Conservation (phyloP, 2,113 vertebrate genomes). For the Entomyzon cyanotis region DNA sequence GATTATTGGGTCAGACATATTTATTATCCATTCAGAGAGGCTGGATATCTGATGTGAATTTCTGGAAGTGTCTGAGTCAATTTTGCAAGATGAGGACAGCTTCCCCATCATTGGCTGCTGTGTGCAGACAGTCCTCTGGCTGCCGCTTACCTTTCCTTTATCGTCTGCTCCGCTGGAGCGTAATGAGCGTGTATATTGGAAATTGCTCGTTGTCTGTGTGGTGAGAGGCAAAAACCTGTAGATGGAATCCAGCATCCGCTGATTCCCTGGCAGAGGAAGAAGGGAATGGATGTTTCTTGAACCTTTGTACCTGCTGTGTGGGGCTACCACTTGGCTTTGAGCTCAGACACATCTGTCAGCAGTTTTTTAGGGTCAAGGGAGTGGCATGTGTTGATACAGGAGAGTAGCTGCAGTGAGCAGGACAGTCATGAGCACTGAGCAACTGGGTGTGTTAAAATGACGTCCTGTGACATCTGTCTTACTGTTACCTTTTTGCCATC, state of each 20-base stretch:
- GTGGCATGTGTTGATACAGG: background rate
- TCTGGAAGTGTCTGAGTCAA: conserved; percentile 58
- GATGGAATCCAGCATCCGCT: background rate
- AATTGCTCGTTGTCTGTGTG: background rate
- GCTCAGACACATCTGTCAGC: background rate
- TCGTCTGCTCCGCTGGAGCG: conserved; percentile 29
- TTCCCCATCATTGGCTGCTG: conserved; percentile 1
- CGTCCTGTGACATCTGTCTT: background rate
- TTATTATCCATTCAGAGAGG: conserved; percentile 65
- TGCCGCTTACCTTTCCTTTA: conserved; percentile 18
- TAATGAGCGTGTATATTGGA: conserved; percentile 52
- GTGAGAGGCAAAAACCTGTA: background rate
- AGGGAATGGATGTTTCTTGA: background rate
- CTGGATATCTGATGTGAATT: conserved; percentile 66
- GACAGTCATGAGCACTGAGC: background rate
- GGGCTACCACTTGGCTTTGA: background rate
- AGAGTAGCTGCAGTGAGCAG: background rate
- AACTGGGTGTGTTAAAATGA: background rate
- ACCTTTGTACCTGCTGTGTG: background rate
- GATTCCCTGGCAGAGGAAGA: background rate
- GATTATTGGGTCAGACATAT: conserved; percentile 58
- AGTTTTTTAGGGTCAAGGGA: background rate
- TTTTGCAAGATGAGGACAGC: conserved; percentile 50
- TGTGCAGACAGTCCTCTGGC: conserved; percentile 25
- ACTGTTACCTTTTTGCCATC: background rate